Evolutionary conservation across 2,888 invertebrate genomes (phyloP).

Genomic region (Nyleta sp.): DNA sequence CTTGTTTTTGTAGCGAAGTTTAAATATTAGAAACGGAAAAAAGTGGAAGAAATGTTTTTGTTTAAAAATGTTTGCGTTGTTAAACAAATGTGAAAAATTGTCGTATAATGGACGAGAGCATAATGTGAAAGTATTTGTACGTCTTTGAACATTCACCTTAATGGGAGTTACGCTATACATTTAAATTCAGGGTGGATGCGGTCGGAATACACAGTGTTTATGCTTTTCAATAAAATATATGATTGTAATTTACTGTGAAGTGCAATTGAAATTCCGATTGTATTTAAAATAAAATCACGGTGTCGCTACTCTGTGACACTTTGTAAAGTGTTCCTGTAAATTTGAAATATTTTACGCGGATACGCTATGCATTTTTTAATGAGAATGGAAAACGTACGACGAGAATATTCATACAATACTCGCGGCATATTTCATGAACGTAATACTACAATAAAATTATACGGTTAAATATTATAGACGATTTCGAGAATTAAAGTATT

Average conservation of each 20-base stretch:
- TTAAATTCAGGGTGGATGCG: background rate
- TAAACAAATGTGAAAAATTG: too few relatives aligned
- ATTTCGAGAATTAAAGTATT: conserved; percentile 5
- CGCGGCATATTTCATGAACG: conserved; percentile 28
- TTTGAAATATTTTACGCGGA: conserved; percentile 13
- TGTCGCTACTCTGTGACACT: background rate
- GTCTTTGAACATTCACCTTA: background rate
- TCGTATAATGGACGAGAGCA: too few relatives aligned
- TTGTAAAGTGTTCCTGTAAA: conserved; percentile 4
- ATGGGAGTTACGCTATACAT: background rate
- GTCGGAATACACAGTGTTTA: background rate
- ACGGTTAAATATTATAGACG: conserved; percentile 3
- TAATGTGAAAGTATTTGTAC: too few relatives aligned
- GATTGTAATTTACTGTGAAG: conserved; percentile 6
- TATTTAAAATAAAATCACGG: conserved; percentile 1
- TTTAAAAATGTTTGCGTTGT: too few relatives aligned
- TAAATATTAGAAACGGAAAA: too few relatives aligned
- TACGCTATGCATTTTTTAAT: conserved; percentile 25
- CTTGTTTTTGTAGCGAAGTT: too few relatives aligned
- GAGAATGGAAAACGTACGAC: conserved; percentile 20
- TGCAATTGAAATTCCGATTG: conserved; percentile 8
- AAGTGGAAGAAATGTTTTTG: too few relatives aligned
- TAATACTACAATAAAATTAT: conserved; percentile 15
- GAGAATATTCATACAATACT: conserved; percentile 29
- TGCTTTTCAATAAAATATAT: conserved; percentile 2